phyloP scores from a whole-genome alignment of 2,797 vertebrate genomes.

The Bryconaethiops microstoma region DNA sequence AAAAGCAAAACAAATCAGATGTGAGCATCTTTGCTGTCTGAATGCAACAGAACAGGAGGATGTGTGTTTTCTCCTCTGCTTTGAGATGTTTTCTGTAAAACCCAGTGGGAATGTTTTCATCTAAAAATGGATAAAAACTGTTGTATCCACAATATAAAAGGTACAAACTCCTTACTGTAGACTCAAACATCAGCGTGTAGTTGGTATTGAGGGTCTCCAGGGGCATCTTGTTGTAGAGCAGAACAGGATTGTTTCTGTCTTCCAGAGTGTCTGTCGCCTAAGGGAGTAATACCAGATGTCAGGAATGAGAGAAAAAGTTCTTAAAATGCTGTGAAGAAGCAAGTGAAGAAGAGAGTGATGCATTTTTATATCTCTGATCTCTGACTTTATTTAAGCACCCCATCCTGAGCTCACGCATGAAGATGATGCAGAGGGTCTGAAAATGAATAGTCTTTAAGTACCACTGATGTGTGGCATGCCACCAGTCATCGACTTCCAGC shows the following conservation, averaged over 20 bases:
- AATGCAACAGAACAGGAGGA: background rate
- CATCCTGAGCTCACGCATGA: too few species aligned
- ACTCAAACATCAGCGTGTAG: constrained; percentile 82
- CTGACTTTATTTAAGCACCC: too few species aligned
- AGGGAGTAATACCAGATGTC: constrained; percentile 32
- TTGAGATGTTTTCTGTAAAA: background rate
- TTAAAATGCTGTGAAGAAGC: background rate
- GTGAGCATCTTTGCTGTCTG: background rate
- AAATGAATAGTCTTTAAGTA: too few species aligned
- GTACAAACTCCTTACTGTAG: constrained; percentile 73
- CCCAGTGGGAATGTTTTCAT: background rate
- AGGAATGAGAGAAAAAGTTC: background rate
- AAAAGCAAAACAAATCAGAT: background rate
- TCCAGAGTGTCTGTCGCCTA: constrained; percentile 90
- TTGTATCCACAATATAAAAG: background rate
- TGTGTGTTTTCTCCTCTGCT: background rate
- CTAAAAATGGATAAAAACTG: background rate
- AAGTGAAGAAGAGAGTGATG: too few species aligned
- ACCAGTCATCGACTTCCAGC: too few species aligned
- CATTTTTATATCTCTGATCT: too few species aligned
- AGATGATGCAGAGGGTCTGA: too few species aligned
- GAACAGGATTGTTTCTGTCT: constrained; percentile 89
- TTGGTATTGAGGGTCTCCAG: constrained; percentile 83
- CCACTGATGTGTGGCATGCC: too few species aligned
- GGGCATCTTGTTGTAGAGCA: constrained; percentile 94